Evolutionary conservation across 2,888 invertebrate genomes (phyloP).

Genomic region (Phymatocera aterrima): DNA sequence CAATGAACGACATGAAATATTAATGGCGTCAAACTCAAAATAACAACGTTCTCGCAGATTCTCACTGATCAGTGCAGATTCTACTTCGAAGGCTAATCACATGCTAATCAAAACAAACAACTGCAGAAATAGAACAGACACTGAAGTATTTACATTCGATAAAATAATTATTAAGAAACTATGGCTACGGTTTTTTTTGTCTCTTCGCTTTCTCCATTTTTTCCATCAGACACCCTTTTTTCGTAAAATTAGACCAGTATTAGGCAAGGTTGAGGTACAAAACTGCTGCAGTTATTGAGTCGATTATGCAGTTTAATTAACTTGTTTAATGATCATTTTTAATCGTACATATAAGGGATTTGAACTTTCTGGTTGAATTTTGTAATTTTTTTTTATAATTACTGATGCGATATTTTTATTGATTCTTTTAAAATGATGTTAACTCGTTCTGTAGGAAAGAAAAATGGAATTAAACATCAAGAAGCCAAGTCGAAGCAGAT

Average conservation of each 20-base stretch:
- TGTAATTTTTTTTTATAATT: not conserved
- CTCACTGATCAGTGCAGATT: not conserved
- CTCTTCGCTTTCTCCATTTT: too few relatives aligned
- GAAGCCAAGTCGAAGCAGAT: constrained; percentile 48
- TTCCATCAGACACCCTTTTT: too few relatives aligned
- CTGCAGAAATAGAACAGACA: not conserved
- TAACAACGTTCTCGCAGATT: too few relatives aligned
- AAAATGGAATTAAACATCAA: constrained; percentile 47
- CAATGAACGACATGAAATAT: not conserved
- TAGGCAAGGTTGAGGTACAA: not conserved
- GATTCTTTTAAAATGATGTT: not conserved
- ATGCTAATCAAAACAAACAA: constrained; percentile 18
- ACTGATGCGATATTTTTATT: not conserved
- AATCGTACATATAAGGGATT: not conserved
- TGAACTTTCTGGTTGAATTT: not conserved
- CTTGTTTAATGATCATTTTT: not conserved
- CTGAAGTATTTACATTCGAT: constrained; percentile 26
- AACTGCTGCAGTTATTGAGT: not conserved
- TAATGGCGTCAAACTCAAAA: constrained; percentile 16
- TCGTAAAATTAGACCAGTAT: not conserved
- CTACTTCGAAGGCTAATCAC: not conserved
- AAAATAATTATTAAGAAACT: not conserved
- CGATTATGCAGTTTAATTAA: too few relatives aligned
- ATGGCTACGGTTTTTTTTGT: not conserved
- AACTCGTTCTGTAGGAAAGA: constrained; percentile 46